A percentile compares a stretch with the other conserved stretches of the same genome.
phyloP scores from a whole-genome alignment of 2,888 invertebrate species.

The Drosophila emarginata region DNA sequence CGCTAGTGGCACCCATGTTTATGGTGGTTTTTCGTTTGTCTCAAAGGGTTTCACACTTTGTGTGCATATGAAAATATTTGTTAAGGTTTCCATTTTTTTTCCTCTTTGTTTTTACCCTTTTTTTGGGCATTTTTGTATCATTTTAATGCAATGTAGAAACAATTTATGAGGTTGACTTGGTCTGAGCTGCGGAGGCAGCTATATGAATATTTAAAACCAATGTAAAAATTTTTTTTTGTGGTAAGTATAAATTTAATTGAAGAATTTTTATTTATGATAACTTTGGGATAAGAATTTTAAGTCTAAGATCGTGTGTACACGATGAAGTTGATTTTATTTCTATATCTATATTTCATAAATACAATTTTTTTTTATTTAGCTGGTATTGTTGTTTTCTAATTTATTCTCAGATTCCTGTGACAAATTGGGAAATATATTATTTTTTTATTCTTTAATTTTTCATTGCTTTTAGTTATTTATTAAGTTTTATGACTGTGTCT shows the following conservation, averaged over 20 bases:
- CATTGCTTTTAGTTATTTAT: background rate
- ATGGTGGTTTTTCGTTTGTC: slow-evolving; percentile 51
- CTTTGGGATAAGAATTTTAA: background rate
- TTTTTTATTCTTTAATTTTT: background rate
- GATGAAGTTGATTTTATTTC: too few relatives aligned
- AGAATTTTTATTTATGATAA: background rate
- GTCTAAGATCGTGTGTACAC: background rate
- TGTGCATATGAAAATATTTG: slow-evolving; percentile 69
- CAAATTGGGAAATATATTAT: too few relatives aligned
- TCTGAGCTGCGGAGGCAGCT: slow-evolving; percentile 25
- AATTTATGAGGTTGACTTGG: slow-evolving; percentile 36
- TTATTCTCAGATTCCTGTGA: too few relatives aligned
- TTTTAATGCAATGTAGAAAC: slow-evolving; percentile 34
- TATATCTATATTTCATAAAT: too few relatives aligned
- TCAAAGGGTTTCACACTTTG: slow-evolving; percentile 69
- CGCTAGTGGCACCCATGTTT: background rate
- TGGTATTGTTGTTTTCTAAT: too few relatives aligned
- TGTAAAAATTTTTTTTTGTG: slow-evolving; percentile 48
- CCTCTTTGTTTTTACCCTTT: background rate
- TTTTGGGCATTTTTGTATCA: background rate
- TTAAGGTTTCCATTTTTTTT: slow-evolving; percentile 30
- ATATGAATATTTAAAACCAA: slow-evolving; percentile 67
- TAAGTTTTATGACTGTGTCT: background rate
- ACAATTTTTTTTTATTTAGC: too few relatives aligned
- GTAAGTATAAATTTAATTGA: background rate